These are phyloP conservation scores for Pharmacophagus antenor DNA, from an alignment of 2,888 invertebrate species.

Conservation along the genomic window DNA sequence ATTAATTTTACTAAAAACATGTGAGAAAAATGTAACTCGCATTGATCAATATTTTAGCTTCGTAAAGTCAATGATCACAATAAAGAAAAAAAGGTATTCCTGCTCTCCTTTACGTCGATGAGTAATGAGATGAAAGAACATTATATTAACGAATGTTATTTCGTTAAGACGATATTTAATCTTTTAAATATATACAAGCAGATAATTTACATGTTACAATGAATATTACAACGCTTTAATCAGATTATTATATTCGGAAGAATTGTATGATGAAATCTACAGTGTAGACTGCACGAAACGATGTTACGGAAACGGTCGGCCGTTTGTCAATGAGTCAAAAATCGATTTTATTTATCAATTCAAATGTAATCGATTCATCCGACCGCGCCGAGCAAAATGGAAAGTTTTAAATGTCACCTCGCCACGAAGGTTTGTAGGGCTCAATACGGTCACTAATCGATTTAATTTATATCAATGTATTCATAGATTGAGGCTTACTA, in stretches of 20 bases:
- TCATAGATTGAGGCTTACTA: background rate
- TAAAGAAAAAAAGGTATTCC: background rate
- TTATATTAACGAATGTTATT: background rate
- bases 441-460: slow-evolving; percentile 11
- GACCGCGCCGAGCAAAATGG: slow-evolving; percentile 11
- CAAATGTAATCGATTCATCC: slow-evolving; percentile 11
- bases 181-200: background rate
- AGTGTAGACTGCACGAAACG: background rate
- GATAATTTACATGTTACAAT: background rate
- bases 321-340: slow-evolving; percentile 2
- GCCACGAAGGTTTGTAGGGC: slow-evolving; percentile 1
- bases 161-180: background rate
- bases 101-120: too few species aligned
- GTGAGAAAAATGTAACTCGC: too few species aligned
- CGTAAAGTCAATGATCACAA: background rate
- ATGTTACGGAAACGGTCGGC: background rate
- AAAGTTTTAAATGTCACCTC: slow-evolving; percentile 7
- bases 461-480: slow-evolving; percentile 12
- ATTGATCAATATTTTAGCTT: background rate
- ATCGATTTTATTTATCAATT: slow-evolving; percentile 14
- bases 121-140: background rate
- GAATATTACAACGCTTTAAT: background rate
- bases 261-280: background rate
- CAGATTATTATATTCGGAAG: background rate
- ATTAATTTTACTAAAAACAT: too few species aligned